phyloP scores from a whole-genome alignment of 2,888 invertebrate species.

The Orthosia cruda region DNA sequence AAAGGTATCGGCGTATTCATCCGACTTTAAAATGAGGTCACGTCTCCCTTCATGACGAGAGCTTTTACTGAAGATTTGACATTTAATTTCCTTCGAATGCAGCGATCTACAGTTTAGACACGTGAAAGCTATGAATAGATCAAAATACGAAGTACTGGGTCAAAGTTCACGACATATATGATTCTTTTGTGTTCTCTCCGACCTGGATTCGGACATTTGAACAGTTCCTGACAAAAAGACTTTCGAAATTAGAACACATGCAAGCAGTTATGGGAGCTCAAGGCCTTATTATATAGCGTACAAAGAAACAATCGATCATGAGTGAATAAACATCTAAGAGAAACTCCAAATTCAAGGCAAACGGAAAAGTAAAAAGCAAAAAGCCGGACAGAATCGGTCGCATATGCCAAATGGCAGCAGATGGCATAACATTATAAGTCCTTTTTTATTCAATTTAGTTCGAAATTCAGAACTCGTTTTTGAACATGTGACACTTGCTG shows the following conservation, averaged over 20 bases:
- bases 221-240: background rate
- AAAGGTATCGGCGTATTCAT: background rate
- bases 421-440: slow-evolving; percentile 31
- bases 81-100: slow-evolving; percentile 41
- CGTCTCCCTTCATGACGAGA: slow-evolving; percentile 1
- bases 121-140: background rate
- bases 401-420: slow-evolving; percentile 18
- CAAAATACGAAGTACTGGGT: background rate
- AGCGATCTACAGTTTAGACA: background rate
- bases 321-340: background rate
- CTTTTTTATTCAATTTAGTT: slow-evolving; percentile 14
- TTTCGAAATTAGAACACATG: slow-evolving; percentile 38
- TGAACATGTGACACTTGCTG: background rate
- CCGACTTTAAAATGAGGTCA: slow-evolving; percentile 15
- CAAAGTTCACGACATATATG: background rate
- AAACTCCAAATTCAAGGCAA: slow-evolving; percentile 11
- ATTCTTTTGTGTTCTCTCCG: slow-evolving; percentile 13
- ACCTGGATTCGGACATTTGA: slow-evolving; percentile 1
- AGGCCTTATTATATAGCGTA: background rate
- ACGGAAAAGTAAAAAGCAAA: slow-evolving; percentile 2
- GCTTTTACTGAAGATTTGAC: slow-evolving; percentile 22
- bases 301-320: slow-evolving; percentile 2
- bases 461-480: background rate
- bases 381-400: background rate
- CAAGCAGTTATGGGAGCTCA: background rate